Percentiles rank a stretch among this genome's conserved stretches.
Conservation (phyloP, 2,797 vertebrate genomes). For the Crocodylus rhombifer region DNA sequence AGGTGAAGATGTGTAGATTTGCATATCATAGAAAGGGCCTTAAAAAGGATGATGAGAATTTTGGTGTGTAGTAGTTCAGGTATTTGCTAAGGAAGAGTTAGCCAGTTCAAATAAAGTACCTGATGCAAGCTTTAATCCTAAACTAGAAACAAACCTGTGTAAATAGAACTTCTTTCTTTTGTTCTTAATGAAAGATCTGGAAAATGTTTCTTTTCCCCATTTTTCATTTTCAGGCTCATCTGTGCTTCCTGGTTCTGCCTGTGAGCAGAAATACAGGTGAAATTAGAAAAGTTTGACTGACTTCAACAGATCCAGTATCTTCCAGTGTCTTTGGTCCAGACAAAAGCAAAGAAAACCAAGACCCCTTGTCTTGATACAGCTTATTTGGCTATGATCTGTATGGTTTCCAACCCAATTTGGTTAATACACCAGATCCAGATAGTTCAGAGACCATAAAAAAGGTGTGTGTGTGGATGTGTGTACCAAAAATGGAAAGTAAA, state of each 20-base stretch:
- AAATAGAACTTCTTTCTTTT: too few relatives aligned
- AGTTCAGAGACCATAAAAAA: background rate
- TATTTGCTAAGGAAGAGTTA: background rate
- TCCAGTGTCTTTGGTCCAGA: background rate
- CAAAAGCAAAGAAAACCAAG: background rate
- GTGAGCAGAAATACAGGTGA: background rate
- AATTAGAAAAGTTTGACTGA: background rate
- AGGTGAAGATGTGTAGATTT: background rate
- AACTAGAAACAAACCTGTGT: background rate
- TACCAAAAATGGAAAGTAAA: too few relatives aligned
- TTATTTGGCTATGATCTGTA: background rate
- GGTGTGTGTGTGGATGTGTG: too few relatives aligned
- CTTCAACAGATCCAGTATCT: fast-evolving
- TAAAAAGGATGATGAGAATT: background rate
- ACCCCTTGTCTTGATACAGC: background rate
- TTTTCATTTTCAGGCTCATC: background rate
- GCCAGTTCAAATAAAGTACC: background rate
- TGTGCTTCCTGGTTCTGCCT: background rate
- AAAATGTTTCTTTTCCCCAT: background rate
- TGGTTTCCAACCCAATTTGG: background rate
- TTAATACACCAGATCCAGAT: background rate
- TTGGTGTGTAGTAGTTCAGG: background rate
- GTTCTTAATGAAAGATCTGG: background rate
- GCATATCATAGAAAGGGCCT: background rate
- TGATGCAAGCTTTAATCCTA: background rate